phyloP scores from a whole-genome alignment of 2,888 invertebrate genomes.

The Conops quadrifasciatus region DNA sequence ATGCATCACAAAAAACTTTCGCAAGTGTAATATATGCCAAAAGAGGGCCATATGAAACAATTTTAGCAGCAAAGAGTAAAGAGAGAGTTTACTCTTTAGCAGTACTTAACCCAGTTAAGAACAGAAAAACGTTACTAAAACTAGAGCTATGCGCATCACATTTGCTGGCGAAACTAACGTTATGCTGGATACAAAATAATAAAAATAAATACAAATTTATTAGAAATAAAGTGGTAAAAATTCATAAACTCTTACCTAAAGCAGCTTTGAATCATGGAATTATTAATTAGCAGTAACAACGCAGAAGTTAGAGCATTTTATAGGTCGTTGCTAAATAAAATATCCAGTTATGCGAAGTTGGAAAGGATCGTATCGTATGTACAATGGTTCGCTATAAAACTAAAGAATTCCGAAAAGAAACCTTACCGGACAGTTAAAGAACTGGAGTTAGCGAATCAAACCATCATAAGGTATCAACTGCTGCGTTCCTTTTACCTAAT shows the following conservation, averaged over 20 bases:
- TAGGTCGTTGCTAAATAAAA: not conserved
- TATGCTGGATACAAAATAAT: no score
- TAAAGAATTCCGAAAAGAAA: not conserved
- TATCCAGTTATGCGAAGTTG: not conserved
- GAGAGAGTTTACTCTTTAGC: no score
- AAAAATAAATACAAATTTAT: no score
- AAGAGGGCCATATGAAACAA: slow-evolving; percentile 9
- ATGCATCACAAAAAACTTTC: slow-evolving; percentile 7
- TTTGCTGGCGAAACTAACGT: no score
- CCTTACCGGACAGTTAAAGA: no score
- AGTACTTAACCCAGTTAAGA: not conserved
- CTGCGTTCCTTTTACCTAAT: no score
- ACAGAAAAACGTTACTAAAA: not conserved
- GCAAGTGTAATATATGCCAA: slow-evolving; percentile 13
- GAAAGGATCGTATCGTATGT: not conserved
- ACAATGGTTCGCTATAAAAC: not conserved
- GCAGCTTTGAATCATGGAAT: no score
- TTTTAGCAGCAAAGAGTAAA: slow-evolving; percentile 7
- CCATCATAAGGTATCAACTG: slow-evolving; percentile 1
- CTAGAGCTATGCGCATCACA: no score
- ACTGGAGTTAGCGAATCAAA: not conserved
- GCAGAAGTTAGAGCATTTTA: not conserved
- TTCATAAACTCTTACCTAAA: no score
- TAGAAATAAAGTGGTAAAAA: no score
- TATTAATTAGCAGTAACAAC: not conserved